Evolutionary conservation across 30 jellyfish, hydroid and myxozoan genomes (phyloP).

Genomic region (Clytia hemisphaerica): DNA sequence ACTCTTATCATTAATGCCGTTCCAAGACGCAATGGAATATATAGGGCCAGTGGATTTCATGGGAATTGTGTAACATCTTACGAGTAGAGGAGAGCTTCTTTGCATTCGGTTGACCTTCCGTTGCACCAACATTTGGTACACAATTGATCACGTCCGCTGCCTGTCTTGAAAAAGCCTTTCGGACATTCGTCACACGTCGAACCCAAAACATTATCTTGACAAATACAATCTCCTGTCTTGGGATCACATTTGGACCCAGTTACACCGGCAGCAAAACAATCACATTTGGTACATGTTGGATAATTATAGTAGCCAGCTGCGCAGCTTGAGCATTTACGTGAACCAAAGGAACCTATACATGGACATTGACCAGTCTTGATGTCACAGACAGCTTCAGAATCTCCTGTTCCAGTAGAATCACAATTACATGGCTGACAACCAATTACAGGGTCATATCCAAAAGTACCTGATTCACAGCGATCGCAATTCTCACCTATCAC

Average conservation of each 20-base stretch:
- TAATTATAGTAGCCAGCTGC: conserved; percentile 63
- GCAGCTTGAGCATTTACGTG: conserved; percentile 75
- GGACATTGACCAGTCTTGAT: conserved; percentile 68
- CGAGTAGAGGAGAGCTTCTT: conserved; percentile 73
- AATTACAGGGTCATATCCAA: conserved; percentile 81
- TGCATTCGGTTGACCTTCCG: conserved; percentile 65
- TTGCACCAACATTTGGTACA: conserved; percentile 87
- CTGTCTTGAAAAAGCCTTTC: conserved; percentile 57
- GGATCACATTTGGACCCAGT: conserved; percentile 69
- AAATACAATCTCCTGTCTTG: conserved; percentile 56
- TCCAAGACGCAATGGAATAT: too few species aligned
- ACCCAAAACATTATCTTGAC: conserved; percentile 82
- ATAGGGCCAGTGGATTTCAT: too few species aligned
- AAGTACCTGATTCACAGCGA: conserved; percentile 74
- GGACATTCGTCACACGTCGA: conserved; percentile 53
- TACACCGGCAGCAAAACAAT: conserved; percentile 74
- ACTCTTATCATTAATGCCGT: too few species aligned
- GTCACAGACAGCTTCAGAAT: conserved; percentile 52
- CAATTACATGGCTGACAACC: conserved; percentile 89
- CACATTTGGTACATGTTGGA: conserved; percentile 69
- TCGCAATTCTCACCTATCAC: conserved; percentile 75
- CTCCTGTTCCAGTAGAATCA: conserved; percentile 52
- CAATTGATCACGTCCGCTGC: conserved; percentile 43
- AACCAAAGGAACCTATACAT: conserved; percentile 55
- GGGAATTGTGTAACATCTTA: too few species aligned